Evolutionary conservation across 2,888 invertebrate species (phyloP), one percentile per base, ranked within the genome.

Genomic region (Gastrophysa polygoni): DNA sequence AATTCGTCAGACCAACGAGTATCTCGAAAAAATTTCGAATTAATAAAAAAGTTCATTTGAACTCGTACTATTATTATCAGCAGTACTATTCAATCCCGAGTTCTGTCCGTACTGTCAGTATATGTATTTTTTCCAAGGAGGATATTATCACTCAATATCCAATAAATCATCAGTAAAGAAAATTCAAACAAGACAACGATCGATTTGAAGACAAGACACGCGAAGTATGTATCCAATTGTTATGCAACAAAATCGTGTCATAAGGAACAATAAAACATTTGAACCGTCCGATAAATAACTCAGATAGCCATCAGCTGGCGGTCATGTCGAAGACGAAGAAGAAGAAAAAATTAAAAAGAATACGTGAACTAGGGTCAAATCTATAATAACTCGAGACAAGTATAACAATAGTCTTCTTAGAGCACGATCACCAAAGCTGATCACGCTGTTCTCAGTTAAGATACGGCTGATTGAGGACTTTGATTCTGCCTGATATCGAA

Each of bases 351-450:
- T 48, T 59, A 57, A 56, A 64, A 57, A 63, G 68, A 70, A 68
- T 67, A 70, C 68, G 76, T 77, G 77, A 77, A 76, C 76, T 46
- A 68, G 75, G 78, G 78, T 78, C 78, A 78, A 76, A 77, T 79
- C 76, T 76, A 76, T 78, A 79, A 78, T 79, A 77, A 76, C 74
- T 76, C 71, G 72, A 72, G 71, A 75, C 75, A 76, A 77, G 71
- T 72, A 73, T 74, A 78, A 78, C 78, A 78, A 78, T 77, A 77
- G 75, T 71, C 72, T n/a, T n/a, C n/a, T 71, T 74, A 66, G 72
- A 71, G 75, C 78, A 78, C 78, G 78, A 77, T 72, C 76, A n/a
- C n/a, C n/a, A n/a, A n/a, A n/a, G n/a, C n/a, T 67, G 69, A 71
- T n/a, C n/a, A 71, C 71, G 74, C 70, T 73, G 74, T 72, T 71